Evolutionary conservation across 2,888 invertebrate species (phyloP), one percentile per base, ranked within the genome.

Genomic region (Tolmerus cingulatus): DNA sequence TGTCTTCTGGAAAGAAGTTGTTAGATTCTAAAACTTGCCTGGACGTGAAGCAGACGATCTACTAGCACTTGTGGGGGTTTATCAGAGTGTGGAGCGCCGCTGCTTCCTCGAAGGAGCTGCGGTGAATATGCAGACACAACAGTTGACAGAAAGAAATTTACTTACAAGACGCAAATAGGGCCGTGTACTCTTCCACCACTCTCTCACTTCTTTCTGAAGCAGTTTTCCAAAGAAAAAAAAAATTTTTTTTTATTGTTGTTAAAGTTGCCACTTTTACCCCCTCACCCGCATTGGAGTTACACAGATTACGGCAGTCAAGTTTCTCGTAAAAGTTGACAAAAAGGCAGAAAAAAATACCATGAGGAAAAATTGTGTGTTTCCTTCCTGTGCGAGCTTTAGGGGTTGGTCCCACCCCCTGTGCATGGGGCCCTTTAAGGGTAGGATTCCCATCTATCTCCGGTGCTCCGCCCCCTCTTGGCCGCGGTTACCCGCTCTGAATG

Each of bases 141-240:
- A 51, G 79, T 79, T 79, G 79, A 79, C 79, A 79, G 79, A 51
- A 79, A 57, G 82, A 82, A 82, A 82, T 82, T 66, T 66, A 57
- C 57, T 82, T 66, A 82, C 40, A 82, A 37, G 57, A 30, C 66
- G 51, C n/a, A 66, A 55, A 30, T 57, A 9, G 82, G 37, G 23
- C 19, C 23, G 23, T 66, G 23, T 19, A 9, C 12, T 27, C 66
- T 27, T 4, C 66, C 12, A 8, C n/a, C 27, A 9, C 27, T 27
- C 12, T 27, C 27, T 46, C 14, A 14, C 43, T 66, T 37, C 5
- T n/a, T 82, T 82, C 82, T 82, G 34, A 12, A 19, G 51, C 37
- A 82, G 51, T 82, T 82, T 82, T 66, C 9, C 23, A 82, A 82
- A 82, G 4, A 82, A 82, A 82, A 82, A 82, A 1, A 82, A 82